phyloP scores from a whole-genome alignment of 2,888 invertebrate species.

The Cacoxenus indagator region DNA sequence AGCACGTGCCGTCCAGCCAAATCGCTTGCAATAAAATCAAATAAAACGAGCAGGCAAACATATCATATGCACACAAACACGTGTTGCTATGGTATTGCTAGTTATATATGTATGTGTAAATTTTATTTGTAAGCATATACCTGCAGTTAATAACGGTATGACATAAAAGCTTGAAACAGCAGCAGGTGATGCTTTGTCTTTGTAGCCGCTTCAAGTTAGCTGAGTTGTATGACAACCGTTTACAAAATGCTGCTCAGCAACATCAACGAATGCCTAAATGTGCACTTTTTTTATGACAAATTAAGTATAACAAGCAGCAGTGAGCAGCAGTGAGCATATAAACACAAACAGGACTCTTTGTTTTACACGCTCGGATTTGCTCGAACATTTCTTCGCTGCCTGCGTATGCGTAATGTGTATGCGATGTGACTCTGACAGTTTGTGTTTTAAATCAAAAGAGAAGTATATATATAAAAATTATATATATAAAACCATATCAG shows the following conservation, averaged over 20 bases:
- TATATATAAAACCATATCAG: too few species aligned
- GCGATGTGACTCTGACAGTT: neutral
- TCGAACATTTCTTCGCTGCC: neutral
- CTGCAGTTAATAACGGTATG: constrained; percentile 6
- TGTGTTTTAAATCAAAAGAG: constrained; percentile 1
- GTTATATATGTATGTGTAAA: neutral
- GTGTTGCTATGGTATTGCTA: neutral
- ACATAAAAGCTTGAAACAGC: neutral
- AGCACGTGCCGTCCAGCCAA: neutral
- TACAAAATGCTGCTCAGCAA: constrained; percentile 12
- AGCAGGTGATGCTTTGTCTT: constrained; percentile 22
- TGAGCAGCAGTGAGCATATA: neutral
- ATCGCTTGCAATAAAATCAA: constrained; percentile 1
- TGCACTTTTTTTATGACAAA: constrained; percentile 56
- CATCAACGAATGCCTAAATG: constrained; percentile 29
- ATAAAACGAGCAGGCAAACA: neutral
- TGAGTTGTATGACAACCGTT: constrained; percentile 14
- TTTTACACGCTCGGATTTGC: neutral
- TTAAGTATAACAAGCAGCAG: constrained; percentile 37
- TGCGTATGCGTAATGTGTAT: constrained; percentile 42
- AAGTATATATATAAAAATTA: too few species aligned
- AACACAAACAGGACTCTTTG: neutral
- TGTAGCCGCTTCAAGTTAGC: constrained; percentile 33
- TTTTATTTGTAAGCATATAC: neutral
- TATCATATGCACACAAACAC: neutral